Evolutionary conservation across 2,888 invertebrate genomes (phyloP).

Genomic region (Chloroclystis v-ata): DNA sequence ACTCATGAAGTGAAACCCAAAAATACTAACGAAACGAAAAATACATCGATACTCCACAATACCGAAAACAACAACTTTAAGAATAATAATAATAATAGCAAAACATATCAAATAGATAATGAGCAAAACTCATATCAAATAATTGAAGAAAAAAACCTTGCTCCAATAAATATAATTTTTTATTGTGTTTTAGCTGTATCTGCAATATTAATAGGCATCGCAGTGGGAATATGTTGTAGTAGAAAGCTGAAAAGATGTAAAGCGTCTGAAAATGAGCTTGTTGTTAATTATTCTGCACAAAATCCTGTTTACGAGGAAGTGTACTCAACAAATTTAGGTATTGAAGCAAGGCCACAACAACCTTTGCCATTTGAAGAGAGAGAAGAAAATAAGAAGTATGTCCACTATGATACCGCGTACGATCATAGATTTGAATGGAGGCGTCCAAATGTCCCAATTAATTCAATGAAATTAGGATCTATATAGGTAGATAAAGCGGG

Average conservation of each 20-base stretch:
- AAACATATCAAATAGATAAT: no score
- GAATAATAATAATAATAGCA: no score
- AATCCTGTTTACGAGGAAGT: slow-evolving; percentile 5
- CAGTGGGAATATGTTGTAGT: not conserved
- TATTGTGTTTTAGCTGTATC: not conserved
- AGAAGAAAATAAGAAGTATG: slow-evolving; percentile 7
- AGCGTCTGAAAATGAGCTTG: not conserved
- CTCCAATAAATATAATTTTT: not conserved
- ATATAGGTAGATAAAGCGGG: no score
- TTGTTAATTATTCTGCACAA: not conserved
- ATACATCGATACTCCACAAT: no score
- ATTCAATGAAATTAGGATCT: no score
- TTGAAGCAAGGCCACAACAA: not conserved
- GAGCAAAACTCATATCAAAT: no score
- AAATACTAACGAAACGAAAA: no score
- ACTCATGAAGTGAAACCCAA: no score
- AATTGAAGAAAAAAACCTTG: no score
- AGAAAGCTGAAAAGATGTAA: not conserved
- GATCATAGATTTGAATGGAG: slow-evolving; percentile 9
- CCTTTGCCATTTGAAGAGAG: slow-evolving; percentile 6
- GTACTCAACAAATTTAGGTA: not conserved
- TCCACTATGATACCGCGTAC: slow-evolving; percentile 10
- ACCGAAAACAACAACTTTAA: no score
- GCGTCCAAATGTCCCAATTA: no score
- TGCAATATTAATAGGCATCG: not conserved